A percentile compares a stretch with the other conserved stretches of the same genome.
Conservation (phyloP, 2,113 vertebrate genomes). For the Peromyscus leucopus region DNA sequence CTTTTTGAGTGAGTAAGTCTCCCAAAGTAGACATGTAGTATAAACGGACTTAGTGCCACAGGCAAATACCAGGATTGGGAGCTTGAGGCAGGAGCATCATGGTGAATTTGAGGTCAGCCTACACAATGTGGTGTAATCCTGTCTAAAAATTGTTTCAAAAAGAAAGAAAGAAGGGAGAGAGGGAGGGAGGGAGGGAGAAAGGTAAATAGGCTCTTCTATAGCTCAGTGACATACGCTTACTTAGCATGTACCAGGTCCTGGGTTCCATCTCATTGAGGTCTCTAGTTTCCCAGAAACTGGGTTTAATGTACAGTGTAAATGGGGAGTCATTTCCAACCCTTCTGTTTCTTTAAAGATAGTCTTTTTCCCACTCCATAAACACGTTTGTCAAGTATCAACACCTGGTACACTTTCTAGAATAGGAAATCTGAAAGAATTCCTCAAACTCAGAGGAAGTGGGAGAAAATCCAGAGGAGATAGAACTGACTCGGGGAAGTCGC, state of each 20-base stretch:
- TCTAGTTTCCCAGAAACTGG: not conserved
- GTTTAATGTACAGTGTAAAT: not conserved
- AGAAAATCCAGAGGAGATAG: not conserved
- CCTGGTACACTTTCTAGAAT: not conserved
- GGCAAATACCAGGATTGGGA: not conserved
- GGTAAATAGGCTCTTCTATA: not conserved
- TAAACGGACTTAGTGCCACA: not conserved
- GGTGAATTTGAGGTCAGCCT: not conserved
- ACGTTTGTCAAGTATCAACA: not conserved
- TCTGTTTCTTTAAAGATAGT: not conserved
- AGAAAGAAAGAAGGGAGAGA: not conserved
- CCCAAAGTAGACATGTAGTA: not conserved
- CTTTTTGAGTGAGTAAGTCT: not conserved
- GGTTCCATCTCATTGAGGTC: not conserved
- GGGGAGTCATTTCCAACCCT: not conserved
- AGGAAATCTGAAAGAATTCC: not conserved
- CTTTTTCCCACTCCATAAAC: not conserved
- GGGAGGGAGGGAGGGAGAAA: not conserved
- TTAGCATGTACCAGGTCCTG: not conserved
- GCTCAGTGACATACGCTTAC: not conserved
- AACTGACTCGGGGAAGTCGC: not conserved
- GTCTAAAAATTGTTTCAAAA: not conserved
- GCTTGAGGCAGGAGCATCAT: not conserved
- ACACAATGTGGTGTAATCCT: not conserved
- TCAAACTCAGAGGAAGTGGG: not conserved